These are phyloP conservation scores for Bucorvus abyssinicus DNA, from an alignment of 2,797 vertebrate genomes.

Conservation along the genomic window DNA sequence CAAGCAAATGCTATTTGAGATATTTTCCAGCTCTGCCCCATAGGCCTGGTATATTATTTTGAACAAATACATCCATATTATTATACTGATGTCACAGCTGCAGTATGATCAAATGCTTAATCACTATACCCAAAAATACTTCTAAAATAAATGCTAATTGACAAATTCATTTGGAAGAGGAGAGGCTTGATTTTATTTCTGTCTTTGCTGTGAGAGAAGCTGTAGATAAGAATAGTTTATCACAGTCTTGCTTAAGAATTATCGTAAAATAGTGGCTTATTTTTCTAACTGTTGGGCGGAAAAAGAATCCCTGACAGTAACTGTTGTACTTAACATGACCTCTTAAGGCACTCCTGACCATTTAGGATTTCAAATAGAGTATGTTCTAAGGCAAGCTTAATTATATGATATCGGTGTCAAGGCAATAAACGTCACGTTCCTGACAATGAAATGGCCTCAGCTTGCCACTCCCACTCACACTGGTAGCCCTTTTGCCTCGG, in stretches of 20 bases:
- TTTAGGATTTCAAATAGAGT: neutral
- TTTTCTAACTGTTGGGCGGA: neutral
- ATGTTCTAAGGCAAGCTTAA: slow-evolving; percentile 12
- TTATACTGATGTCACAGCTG: neutral
- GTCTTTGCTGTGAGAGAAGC: neutral
- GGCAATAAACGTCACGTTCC: neutral
- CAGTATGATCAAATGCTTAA: neutral
- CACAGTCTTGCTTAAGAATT: slow-evolving; percentile 10
- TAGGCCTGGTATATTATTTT: neutral
- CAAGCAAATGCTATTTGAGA: neutral
- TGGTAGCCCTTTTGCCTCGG: neutral
- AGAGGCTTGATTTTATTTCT: slow-evolving; percentile 21
- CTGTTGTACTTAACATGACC: neutral
- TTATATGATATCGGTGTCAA: slow-evolving; percentile 20
- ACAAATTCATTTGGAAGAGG: slow-evolving; percentile 9
- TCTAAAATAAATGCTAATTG: slow-evolving; percentile 13
- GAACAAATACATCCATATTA: neutral
- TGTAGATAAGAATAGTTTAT: slow-evolving; percentile 17
- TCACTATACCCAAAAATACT: neutral
- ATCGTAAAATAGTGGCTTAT: neutral
- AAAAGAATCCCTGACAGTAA: neutral
- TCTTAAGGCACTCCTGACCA: neutral
- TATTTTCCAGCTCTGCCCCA: neutral
- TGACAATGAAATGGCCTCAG: neutral
- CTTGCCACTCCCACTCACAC: neutral